These are phyloP conservation scores for Euglossa dilemma DNA, from an alignment of 1,140 invertebrate genomes.

Conservation along the genomic window DNA sequence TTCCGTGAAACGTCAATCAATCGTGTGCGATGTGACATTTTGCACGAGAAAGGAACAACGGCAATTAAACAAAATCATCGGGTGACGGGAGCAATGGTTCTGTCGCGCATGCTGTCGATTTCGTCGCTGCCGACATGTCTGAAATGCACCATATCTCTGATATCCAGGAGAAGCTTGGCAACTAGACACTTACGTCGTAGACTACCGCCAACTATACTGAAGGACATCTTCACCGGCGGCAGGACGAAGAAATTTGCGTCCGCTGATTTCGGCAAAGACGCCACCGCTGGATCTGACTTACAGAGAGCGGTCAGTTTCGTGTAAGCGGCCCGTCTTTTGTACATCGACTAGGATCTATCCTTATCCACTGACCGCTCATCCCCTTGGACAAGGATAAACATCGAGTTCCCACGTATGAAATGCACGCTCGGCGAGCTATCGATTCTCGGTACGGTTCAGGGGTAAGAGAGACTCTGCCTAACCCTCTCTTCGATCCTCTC, in stretches of 20 bases:
- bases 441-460: too few species aligned
- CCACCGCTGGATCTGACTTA: constrained; percentile 37
- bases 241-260: constrained; percentile 32
- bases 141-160: not conserved
- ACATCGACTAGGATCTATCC: not conserved
- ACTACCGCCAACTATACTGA: constrained; percentile 63
- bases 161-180: constrained; percentile 2
- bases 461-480: too few species aligned
- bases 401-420: not conserved
- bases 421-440: not conserved
- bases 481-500: too few species aligned
- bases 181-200: constrained; percentile 7
- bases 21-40: constrained; percentile 54
- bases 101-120: constrained; percentile 38
- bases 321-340: constrained; percentile 47
- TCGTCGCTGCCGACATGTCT: constrained; percentile 33
- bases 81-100: constrained; percentile 58
- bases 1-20: constrained; percentile 24
- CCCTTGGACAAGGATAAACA: not conserved
- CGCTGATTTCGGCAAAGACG: constrained; percentile 52
- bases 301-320: constrained; percentile 65
- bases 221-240: constrained; percentile 42
- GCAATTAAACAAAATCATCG: constrained; percentile 47
- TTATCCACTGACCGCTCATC: not conserved
- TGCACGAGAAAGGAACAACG: constrained; percentile 9